Conservation (phyloP, 2,797 vertebrate species). For the Lophius americanus region DNA sequence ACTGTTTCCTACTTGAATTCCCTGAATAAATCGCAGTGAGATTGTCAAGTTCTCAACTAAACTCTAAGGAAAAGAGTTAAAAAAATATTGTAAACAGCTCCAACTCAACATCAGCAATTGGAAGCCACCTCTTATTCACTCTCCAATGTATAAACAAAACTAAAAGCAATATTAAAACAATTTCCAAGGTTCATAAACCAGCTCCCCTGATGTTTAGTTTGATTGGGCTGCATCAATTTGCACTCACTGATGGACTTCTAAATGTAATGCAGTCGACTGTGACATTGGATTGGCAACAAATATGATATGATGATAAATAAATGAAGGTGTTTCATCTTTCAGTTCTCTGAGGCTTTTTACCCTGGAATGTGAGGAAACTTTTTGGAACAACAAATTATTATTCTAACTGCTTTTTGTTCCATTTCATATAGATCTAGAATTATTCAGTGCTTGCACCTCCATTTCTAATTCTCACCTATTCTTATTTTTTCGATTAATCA, state of each 20-base stretch:
- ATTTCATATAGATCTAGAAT: not conserved
- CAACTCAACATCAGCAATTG: too few species aligned
- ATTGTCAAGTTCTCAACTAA: too few species aligned
- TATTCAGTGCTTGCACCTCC: not conserved
- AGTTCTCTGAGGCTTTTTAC: not conserved
- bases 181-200: conserved; percentile 15
- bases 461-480: not conserved
- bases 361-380: not conserved
- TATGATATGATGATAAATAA: not conserved
- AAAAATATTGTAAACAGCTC: too few species aligned
- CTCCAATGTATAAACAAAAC: not conserved
- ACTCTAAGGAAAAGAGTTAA: too few species aligned
- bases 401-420: not conserved
- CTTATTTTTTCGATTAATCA: too few species aligned
- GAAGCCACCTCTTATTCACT: too few species aligned
- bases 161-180: not conserved
- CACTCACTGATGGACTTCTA: conserved; percentile 4
- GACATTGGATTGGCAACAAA: conserved; percentile 20
- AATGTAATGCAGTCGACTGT: conserved; percentile 26
- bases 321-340: not conserved
- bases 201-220: conserved; percentile 21
- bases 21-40: too few species aligned
- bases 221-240: conserved; percentile 5
- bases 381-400: not conserved
- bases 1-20: too few species aligned